Base-by-base conservation (phyloP, 2,113 vertebrate species). In the Willisornis vidua region DNA sequence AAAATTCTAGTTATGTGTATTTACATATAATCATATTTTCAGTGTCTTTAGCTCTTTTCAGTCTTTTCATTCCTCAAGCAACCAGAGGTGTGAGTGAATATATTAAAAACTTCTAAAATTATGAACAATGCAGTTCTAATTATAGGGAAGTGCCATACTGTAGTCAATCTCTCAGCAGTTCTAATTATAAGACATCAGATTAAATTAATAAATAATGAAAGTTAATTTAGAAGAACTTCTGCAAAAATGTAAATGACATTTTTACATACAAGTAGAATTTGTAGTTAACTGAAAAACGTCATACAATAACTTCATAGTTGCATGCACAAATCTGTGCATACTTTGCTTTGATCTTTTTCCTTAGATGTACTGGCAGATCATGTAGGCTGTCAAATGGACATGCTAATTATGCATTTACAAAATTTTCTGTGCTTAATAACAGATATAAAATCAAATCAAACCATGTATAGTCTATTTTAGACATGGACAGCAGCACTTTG, bases 191-290 rank as follows among this genome's bases (percentile, higher is more conserved):
- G 68, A 80, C 72, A 91, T 96, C 87, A 90, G 90, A 87, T 94
- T 85, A 95, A 85, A 96, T 97, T 91, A 97, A 96, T 96, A 96
- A 96, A 95, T 97, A 96, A 97, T 93, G 85, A 90, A 96, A 91
- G 93, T 84, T 96, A 96, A 96, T 96, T 95, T 92, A 59, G 68
- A 67, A 90, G 88, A 92, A 94, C 76, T 87, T 96, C 85, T 94
- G 65, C 28, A 85, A 83, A 96, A 96, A 90, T 67, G n/a, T 91
- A 91, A 90, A 87, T 95, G 43, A 90, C 90, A 78, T 88, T 96
- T 96, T 96, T 94, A 92, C 93, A 84, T 67, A 95, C 85, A 94
- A 95, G 92, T 72, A 49, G 87, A 86, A 95, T 92, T 93, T 95
- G 92, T 94, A 88, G 82, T 94, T 93, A 80, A 85, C 85, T 29